These are phyloP conservation scores for Nasonia vitripennis DNA, from an alignment of 1,140 invertebrate species.

Conservation along the genomic window DNA sequence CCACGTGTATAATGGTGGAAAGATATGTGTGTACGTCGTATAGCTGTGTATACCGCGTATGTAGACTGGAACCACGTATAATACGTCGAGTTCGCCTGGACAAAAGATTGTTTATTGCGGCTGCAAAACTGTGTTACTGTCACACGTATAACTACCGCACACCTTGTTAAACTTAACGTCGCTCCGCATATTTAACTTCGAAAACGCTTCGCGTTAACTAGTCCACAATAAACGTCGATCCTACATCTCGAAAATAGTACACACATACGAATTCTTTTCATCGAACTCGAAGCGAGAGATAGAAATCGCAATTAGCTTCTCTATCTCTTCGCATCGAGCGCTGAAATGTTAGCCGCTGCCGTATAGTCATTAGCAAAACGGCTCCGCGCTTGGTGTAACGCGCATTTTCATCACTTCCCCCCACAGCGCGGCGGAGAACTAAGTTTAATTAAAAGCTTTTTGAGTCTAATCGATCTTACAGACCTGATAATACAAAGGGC, in stretches of 20 bases:
- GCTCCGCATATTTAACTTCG: neutral
- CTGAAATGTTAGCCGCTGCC: neutral
- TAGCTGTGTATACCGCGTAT: neutral
- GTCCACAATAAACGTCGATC: neutral
- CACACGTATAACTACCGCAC: neutral
- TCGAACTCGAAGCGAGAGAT: neutral
- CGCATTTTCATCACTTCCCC: neutral
- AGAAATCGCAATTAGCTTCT: neutral
- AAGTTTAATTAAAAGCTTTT: constrained; percentile 19
- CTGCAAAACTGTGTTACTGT: constrained; percentile 6
- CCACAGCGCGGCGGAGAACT: neutral
- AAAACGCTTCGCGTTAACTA: neutral
- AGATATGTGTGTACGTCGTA: neutral
- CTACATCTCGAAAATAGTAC: neutral
- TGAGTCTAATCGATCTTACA: neutral
- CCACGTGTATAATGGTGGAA: neutral
- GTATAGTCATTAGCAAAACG: neutral
- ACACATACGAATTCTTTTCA: neutral
- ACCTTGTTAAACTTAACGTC: neutral
- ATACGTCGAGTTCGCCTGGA: neutral
- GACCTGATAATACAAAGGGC: neutral
- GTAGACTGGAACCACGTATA: neutral
- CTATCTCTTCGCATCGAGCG: neutral
- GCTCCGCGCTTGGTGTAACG: neutral
- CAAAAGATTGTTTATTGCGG: constrained; percentile 17